phyloP scores from a whole-genome alignment of 2,113 vertebrate species.

The Dolichallabes microphthalmus region DNA sequence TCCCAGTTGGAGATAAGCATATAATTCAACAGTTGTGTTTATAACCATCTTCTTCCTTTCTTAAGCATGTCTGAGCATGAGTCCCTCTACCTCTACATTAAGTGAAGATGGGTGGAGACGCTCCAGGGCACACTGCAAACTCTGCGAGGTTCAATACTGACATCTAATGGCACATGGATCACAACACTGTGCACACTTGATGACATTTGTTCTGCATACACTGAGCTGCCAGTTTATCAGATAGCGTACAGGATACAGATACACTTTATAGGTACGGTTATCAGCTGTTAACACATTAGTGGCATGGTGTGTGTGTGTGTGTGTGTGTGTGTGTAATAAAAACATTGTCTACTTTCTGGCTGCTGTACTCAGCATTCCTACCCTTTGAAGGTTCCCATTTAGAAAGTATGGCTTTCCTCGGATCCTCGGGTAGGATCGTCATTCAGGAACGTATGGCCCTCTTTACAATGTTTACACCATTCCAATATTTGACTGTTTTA shows the following conservation, averaged over 20 bases:
- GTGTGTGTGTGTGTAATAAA: not conserved
- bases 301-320: not conserved
- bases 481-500: too few species aligned
- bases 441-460: too few species aligned
- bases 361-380: not conserved
- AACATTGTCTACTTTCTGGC: not conserved
- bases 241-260: not conserved
- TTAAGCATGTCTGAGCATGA: not conserved
- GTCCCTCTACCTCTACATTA: not conserved
- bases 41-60: not conserved
- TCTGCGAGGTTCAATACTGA: conserved; percentile 3
- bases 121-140: not conserved
- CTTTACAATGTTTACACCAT: too few species aligned
- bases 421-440: too few species aligned
- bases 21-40: not conserved
- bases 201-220: not conserved
- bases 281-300: not conserved
- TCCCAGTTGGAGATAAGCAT: not conserved
- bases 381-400: not conserved
- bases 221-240: not conserved
- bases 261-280: not conserved
- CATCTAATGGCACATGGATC: conserved; percentile 17
- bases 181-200: not conserved
- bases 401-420: not conserved
- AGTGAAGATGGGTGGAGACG: not conserved